Conservation (phyloP, 2,797 vertebrate genomes). For the Hyperoplus immaculatus region DNA sequence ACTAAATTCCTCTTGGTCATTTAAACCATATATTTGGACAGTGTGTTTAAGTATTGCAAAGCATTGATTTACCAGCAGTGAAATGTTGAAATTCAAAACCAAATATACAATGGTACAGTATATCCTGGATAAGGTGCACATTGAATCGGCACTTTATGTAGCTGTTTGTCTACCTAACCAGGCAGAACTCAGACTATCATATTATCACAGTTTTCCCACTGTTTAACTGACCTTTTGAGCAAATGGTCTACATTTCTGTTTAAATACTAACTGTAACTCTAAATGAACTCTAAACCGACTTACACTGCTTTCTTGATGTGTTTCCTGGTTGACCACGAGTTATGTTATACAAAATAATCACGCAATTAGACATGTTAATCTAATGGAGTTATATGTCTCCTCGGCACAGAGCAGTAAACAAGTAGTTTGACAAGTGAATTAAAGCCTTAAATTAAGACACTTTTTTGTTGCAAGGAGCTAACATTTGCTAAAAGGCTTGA, state of each 20-base stretch:
- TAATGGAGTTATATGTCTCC: too few relatives aligned
- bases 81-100: conserved; percentile 58
- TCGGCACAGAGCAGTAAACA: too few relatives aligned
- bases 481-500: background rate
- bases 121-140: conserved; percentile 45
- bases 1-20: conserved; percentile 45
- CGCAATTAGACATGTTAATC: too few relatives aligned
- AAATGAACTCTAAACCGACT: conserved; percentile 55
- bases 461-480: background rate
- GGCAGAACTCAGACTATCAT: conserved; percentile 27
- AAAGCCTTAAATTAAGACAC: too few relatives aligned
- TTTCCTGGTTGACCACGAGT: conserved; percentile 36
- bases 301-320: conserved; percentile 27
- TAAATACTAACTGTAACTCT: conserved; percentile 40
- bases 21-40: conserved; percentile 46
- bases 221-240: conserved; percentile 39
- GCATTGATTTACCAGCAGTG: conserved; percentile 34
- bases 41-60: conserved; percentile 41
- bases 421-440: too few relatives aligned
- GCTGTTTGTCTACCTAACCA: conserved; percentile 56
- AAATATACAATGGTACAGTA: conserved; percentile 36
- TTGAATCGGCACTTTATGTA: conserved; percentile 49
- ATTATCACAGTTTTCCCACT: conserved; percentile 65
- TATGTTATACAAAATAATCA: too few relatives aligned
- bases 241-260: conserved; percentile 56